Percentiles rank a stretch among this genome's conserved stretches.
phyloP scores from a whole-genome alignment of 1,140 invertebrate species.

The Diorhabda elongata region DNA sequence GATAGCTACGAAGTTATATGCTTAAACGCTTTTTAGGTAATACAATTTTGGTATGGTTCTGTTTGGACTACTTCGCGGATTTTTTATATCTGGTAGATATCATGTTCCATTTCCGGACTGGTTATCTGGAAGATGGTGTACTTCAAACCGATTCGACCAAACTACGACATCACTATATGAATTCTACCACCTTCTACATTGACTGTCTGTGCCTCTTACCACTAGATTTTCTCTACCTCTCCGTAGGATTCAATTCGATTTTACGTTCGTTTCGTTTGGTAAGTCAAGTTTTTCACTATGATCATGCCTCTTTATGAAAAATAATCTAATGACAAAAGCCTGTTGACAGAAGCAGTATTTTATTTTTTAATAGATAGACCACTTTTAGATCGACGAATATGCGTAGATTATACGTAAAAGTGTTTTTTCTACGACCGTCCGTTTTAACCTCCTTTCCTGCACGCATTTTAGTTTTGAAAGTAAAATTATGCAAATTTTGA shows the following conservation, averaged over 20 bases:
- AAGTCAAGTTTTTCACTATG: conserved; percentile 52
- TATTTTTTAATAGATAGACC: too few species aligned
- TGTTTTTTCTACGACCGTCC: too few species aligned
- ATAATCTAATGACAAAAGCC: too few species aligned
- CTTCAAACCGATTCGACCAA: conserved; percentile 92
- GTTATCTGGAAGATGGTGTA: conserved; percentile 93
- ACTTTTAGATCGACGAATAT: too few species aligned
- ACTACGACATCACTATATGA: conserved; percentile 95
- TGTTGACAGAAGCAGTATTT: too few species aligned
- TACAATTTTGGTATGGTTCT: conserved; percentile 91
- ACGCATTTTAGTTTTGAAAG: too few species aligned
- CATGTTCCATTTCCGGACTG: conserved; percentile 94
- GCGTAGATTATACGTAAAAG: too few species aligned
- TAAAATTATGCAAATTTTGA: too few species aligned
- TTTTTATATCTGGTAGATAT: conserved; percentile 95
- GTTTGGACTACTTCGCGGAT: conserved; percentile 94
- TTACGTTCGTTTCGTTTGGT: conserved; percentile 94
- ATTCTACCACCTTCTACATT: conserved; percentile 97
- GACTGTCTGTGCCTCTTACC: conserved; percentile 96
- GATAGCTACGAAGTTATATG: too few species aligned
- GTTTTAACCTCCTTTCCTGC: too few species aligned
- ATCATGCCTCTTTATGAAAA: too few species aligned
- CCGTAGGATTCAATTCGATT: conserved; percentile 95
- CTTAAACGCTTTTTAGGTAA: conserved; percentile 57
- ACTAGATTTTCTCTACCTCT: conserved; percentile 96